Base-by-base conservation (phyloP, 2,797 vertebrate genomes). In the Chaenodraco wilsoni region DNA sequence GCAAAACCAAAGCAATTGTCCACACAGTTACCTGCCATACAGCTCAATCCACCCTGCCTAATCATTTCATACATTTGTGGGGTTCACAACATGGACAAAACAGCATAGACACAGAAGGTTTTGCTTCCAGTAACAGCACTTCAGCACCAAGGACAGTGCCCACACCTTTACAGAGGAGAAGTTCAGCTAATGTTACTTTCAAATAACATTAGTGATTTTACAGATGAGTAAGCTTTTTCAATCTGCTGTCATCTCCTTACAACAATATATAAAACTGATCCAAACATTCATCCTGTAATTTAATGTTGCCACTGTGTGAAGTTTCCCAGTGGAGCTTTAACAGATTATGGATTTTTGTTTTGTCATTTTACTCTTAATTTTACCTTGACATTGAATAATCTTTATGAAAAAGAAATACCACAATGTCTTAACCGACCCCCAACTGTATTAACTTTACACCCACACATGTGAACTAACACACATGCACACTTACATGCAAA, bases 381-480 rank as follows among this genome's bases (percentile, higher is more conserved):
- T 13, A 10, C 46, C 68, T 75, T 65, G 11, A 69, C 0, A 0
- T n/a, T 48, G 23, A 65, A 62, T 57, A 71, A 73, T 72, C 44
- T 44, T 50, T 46, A 74, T 46, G 43, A 46, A 72, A 73, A 79
- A 70, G 1, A 23, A 31, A 44, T 44, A 0, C 14, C 45, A 23
- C 31, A 0, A 49, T 76, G 74, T 79, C 37, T 44, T 37, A 79
- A 83, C 23, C 7, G 2, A 48, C 31, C 13, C 51, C 21, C 62
- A 27, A 41, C 65, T 46, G 46, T 65, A 60, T 81, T 81, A 46
- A 64, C 50, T 65, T 77, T 19, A 73, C 75, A 71, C 72, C 66
- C 67, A 73, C 52, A 0, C 21, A 2, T 23, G 12, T 44, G 65
- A 44, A 72, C 61, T 74, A 65, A 66, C 46, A 49, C 27, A 43